Conservation (phyloP, 2,888 invertebrate genomes). For the Macrosiphum euphorbiae region DNA sequence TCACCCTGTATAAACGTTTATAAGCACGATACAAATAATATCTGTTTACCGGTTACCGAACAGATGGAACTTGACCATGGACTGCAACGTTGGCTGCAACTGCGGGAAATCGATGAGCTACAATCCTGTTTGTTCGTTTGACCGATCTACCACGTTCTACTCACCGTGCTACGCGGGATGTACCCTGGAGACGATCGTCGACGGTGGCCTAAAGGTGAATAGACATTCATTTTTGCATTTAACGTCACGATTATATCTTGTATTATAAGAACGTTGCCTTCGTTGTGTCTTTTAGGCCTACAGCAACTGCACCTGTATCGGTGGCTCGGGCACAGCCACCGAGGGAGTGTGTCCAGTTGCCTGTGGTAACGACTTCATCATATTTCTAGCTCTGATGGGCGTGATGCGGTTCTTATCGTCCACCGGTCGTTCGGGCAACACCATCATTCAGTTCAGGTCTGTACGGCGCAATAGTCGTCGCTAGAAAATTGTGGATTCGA, state of each 20-base stretch:
- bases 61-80: slow-evolving; percentile 68
- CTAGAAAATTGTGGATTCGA: background rate
- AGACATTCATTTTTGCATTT: background rate
- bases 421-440: slow-evolving; percentile 68
- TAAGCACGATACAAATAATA: background rate
- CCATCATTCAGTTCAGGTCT: slow-evolving; percentile 68
- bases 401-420: slow-evolving; percentile 67
- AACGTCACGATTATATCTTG: background rate
- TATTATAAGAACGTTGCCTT: background rate
- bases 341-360: slow-evolving; percentile 67
- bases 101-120: slow-evolving; percentile 69
- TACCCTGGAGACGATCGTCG: slow-evolving; percentile 61
- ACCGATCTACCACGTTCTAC: slow-evolving; percentile 70
- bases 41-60: background rate
- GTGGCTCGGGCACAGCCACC: slow-evolving; percentile 57
- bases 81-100: slow-evolving; percentile 70
- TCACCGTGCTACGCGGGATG: slow-evolving; percentile 74
- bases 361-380: slow-evolving; percentile 67
- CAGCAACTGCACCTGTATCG: slow-evolving; percentile 69
- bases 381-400: slow-evolving; percentile 67
- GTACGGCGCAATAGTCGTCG: background rate
- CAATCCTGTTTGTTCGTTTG: slow-evolving; percentile 71
- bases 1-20: background rate
- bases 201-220: slow-evolving; percentile 62
- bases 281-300: slow-evolving; percentile 68